Evolutionary conservation across 1,140 invertebrate species (phyloP), one percentile per base, ranked within the genome.

Genomic region (Contarinia nasturtii): DNA sequence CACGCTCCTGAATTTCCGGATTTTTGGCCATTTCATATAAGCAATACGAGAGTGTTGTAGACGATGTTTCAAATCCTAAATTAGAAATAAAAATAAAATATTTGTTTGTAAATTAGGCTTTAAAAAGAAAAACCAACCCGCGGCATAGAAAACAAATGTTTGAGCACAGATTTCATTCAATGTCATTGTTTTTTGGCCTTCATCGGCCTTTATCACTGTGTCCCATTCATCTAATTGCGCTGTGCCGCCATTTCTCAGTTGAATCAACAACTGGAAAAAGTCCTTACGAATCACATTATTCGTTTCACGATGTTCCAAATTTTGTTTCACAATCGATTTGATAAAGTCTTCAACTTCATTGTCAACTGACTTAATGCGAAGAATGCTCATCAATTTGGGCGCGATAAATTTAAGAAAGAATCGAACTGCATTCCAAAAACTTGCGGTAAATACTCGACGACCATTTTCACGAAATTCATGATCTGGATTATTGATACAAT

Each of bases 251-350:
- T 70, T 67, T 45, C 64, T 62, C 3, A 75, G 48, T 38, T 70
- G 64, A 41, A 73, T 66, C 5, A 76, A 52, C 27, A 74, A 51
- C 47, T 75, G 69, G 48, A 76, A 49, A 49, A 74, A 68, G 54
- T 76, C 74, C 46, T 69, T 67, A 44, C 72, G 59, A 0, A 54
- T 54, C 17, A 74, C 53, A 10, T 67, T 65, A 40, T 58, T 60
- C n/a, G 52, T 49, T 48, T 61, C 55, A 20, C 61, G 46, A 48
- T 58, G 55, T 21, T 56, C 50, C 8, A 61, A 48, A n/a, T 54
- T 55, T 18, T 55, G 49, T 15, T 54, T 51, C 0, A 59, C 54
- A 8, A 58, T 36, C 4, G 53, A 52, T 22, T 49, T 49, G 41
- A 62, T 62, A 45, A 60, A 64, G 27, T 59, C 46, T 7, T 49